phyloP scores from a whole-genome alignment of 1,140 invertebrate genomes.

The Drosophila navojoa region DNA sequence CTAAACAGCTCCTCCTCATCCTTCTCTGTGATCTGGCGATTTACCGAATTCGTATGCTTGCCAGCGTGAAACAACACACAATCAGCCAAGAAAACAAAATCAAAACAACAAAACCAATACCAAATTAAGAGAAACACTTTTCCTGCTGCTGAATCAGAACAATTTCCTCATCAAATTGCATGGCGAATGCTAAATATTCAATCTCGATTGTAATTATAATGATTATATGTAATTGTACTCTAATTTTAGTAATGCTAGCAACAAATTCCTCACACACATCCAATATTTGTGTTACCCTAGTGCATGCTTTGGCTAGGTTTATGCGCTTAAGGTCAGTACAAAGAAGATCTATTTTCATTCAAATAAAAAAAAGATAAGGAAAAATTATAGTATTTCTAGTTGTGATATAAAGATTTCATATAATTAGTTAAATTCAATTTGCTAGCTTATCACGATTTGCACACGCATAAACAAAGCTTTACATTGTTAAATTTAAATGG shows the following conservation, averaged over 20 bases:
- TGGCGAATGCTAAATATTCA: conserved; percentile 45
- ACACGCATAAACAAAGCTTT: background rate
- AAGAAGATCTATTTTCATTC: background rate
- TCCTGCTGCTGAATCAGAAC: conserved; percentile 24
- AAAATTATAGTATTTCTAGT: background rate
- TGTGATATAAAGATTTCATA: background rate
- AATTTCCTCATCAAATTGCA: conserved; percentile 52
- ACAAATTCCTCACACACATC: conserved; percentile 32
- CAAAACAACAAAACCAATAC: conserved; percentile 9
- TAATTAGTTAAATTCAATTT: background rate
- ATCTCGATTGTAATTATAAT: conserved; percentile 48
- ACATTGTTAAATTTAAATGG: background rate
- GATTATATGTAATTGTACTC: conserved; percentile 46
- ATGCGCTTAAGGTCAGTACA: conserved; percentile 2
- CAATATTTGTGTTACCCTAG: conserved; percentile 16
- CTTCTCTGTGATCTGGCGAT: conserved; percentile 32
- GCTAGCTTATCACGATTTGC: conserved; percentile 3
- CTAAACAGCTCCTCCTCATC: conserved; percentile 47
- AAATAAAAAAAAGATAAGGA: no score
- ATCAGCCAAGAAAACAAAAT: conserved; percentile 39
- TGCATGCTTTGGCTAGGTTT: conserved; percentile 35
- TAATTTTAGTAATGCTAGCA: conserved; percentile 47
- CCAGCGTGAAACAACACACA: conserved; percentile 10
- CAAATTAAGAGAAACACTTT: conserved; percentile 44
- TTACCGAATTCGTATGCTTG: conserved; percentile 1